Conservation (phyloP, 2,888 invertebrate genomes). For the Drosophila falleni region DNA sequence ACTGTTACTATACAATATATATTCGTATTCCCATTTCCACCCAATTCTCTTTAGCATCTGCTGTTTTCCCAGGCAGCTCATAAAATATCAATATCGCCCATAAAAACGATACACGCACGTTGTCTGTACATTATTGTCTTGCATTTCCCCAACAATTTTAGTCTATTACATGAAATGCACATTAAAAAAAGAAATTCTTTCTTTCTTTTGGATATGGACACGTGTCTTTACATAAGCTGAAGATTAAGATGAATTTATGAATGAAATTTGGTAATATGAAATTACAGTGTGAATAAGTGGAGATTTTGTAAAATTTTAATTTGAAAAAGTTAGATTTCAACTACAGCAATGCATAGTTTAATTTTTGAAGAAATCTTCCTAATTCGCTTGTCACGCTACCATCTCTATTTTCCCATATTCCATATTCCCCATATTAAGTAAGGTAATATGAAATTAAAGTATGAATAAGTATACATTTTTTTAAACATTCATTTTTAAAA, state of each 20-base stretch:
- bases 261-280: too few species aligned
- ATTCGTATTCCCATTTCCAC: background rate
- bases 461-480: too few species aligned
- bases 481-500: too few species aligned
- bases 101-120: constrained; percentile 23
- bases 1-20: too few species aligned
- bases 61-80: constrained; percentile 33
- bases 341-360: too few species aligned
- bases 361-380: background rate
- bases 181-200: constrained; percentile 3
- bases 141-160: constrained; percentile 11
- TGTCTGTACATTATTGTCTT: constrained; percentile 14
- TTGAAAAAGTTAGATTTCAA: too few species aligned
- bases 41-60: constrained; percentile 6
- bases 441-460: too few species aligned
- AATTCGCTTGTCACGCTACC: background rate
- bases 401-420: background rate
- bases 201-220: background rate
- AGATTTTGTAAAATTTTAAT: too few species aligned
- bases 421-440: too few species aligned
- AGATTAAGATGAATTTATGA: background rate
- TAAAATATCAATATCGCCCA: constrained; percentile 45
- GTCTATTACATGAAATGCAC: constrained; percentile 19
- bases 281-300: too few species aligned
- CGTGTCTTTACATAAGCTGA: background rate